Evolutionary conservation across 2,888 invertebrate genomes (phyloP), one percentile per base, ranked within the genome.

Genomic region (Himalopsyche tibetana): DNA sequence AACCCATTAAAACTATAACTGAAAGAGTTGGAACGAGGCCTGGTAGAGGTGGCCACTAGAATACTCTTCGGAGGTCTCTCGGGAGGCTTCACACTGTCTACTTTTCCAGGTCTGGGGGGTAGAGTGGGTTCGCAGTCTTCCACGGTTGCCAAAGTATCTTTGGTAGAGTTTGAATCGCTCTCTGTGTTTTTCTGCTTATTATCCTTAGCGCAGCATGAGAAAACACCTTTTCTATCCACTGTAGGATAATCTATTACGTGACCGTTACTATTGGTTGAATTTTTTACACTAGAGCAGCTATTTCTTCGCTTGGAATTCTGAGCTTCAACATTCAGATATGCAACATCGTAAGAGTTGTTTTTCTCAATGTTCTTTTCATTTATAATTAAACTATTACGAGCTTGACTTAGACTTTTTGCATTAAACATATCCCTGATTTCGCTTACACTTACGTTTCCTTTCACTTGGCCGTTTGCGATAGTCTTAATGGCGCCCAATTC

Each of bases 171-270:
- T 82, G 89, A 89, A 63, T 93, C 93, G 19, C 92, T 91, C 87
- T 90, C 93, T 85, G 94, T 94, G 80, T 93, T 94, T 69, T 91
- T 94, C 90, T 91, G 94, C 90, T 91, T 94, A 91, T 92, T 93
- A 89, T 93, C 93, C 91, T 94, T 95, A 84, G 95, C 94, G 90
- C 96, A 96, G 90, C 96, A 96, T 4, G 95, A 96, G 90, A 96
- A 96, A 90, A 95, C 94, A 85, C 95, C 95, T 92, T 95, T 96
- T 79, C 96, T 93, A 90, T 96, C 95, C 5, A 96, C 94, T 0
- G 96, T 96, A 0, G 96, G 94, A 90, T 96, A 96, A 90, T 96
- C 96, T 90, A 96, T 96, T 63, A 96, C 93, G 89, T 95, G 94
- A 19, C 88, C 86, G 82, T 89, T 92, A 15, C 93, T 92, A 87